These are phyloP conservation scores for Sebastes taczanowskii DNA, from an alignment of 2,797 vertebrate genomes.

Conservation along the genomic window DNA sequence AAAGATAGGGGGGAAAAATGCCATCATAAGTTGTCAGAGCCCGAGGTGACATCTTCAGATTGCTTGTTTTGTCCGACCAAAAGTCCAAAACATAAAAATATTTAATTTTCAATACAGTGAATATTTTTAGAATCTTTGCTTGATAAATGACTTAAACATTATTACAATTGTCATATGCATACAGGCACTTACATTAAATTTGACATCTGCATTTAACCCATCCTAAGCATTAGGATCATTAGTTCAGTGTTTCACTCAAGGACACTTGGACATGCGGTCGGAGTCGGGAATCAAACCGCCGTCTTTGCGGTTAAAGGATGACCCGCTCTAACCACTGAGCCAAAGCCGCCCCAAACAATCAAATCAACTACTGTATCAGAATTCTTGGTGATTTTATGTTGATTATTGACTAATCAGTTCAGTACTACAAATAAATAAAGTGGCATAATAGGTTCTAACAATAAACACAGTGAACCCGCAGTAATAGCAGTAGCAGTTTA, in stretches of 20 bases:
- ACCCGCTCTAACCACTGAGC: too few species aligned
- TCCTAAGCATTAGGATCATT: too few species aligned
- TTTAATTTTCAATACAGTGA: neutral
- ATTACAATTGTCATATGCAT: too few species aligned
- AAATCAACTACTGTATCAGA: neutral
- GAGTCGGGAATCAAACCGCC: too few species aligned
- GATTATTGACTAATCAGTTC: neutral
- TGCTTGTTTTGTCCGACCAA: neutral
- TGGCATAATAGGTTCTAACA: neutral
- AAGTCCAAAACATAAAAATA: neutral
- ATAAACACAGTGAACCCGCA: neutral
- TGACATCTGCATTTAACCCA: too few species aligned
- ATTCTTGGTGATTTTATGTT: neutral
- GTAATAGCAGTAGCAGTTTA: neutral
- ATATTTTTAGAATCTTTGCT: neutral
- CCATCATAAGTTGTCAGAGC: neutral
- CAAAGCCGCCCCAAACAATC: neutral
- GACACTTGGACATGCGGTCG: too few species aligned
- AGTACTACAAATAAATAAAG: neutral
- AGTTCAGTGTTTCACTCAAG: fast-evolving
- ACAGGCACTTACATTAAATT: too few species aligned
- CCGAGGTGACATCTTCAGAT: too few species aligned
- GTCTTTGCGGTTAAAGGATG: too few species aligned
- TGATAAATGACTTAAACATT: neutral
- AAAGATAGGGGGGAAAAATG: neutral